Conservation (phyloP, 2,888 invertebrate genomes). For the Clusia tigrina region DNA sequence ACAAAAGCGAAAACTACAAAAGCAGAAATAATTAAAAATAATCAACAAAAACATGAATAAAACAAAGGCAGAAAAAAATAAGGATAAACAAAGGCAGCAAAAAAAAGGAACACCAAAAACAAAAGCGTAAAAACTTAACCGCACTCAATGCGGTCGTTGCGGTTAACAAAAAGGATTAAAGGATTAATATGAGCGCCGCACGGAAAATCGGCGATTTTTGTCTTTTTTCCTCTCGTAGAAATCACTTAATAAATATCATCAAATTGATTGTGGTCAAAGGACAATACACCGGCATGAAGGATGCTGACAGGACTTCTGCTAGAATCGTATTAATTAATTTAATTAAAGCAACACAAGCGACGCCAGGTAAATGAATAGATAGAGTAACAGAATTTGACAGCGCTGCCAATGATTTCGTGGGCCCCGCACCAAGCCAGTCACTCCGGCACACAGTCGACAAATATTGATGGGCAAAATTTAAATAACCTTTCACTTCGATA, state of each 20-base stretch:
- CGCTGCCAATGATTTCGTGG: too few species aligned
- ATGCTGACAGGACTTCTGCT: background rate
- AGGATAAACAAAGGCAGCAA: background rate
- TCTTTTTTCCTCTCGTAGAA: too few species aligned
- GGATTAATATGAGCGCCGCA: constrained; percentile 27
- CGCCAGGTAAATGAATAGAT: background rate
- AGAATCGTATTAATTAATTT: constrained; percentile 26
- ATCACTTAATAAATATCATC: constrained; percentile 63
- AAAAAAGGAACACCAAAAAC: background rate
- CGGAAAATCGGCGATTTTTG: constrained; percentile 56
- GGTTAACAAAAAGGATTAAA: constrained; percentile 49
- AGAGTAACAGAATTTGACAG: constrained; percentile 9
- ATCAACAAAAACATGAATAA: background rate
- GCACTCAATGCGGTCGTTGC: constrained; percentile 40
- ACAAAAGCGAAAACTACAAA: constrained; percentile 5
- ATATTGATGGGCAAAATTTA: too few species aligned
- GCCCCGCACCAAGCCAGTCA: too few species aligned
- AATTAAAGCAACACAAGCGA: constrained; percentile 17
- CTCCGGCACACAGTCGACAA: too few species aligned
- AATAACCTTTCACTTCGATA: too few species aligned
- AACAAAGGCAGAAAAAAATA: background rate
- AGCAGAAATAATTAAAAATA: background rate
- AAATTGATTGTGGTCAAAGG: constrained; percentile 60
- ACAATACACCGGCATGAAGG: background rate
- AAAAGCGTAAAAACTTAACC: constrained; percentile 38